These are phyloP conservation scores for Tringa solitaria DNA, from an alignment of 2,113 vertebrate genomes.

Conservation along the genomic window DNA sequence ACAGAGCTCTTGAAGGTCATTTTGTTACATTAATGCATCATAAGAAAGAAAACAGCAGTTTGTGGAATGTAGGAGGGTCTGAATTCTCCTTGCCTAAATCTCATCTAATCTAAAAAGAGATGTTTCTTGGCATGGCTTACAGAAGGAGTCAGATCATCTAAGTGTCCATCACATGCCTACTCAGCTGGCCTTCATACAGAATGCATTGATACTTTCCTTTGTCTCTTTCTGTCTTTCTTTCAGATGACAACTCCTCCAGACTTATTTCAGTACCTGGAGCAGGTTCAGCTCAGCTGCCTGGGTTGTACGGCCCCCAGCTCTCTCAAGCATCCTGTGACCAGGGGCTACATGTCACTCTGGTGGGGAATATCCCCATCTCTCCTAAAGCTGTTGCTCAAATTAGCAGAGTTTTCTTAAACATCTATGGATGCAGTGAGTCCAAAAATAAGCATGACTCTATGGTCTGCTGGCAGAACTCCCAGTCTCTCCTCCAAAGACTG, in stretches of 20 bases:
- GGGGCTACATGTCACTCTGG: neutral
- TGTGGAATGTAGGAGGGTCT: neutral
- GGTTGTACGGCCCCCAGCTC: neutral
- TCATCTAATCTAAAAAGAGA: neutral
- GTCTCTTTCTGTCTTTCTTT: neutral
- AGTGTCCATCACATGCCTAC: neutral
- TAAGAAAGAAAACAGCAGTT: neutral
- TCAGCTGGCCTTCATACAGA: neutral
- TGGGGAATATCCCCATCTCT: neutral
- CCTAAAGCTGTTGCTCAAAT: neutral
- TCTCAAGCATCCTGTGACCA: neutral
- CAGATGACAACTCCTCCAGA: neutral
- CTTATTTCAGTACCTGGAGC: neutral
- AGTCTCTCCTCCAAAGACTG: neutral
- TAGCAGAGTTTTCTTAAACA: neutral
- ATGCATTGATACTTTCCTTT: neutral
- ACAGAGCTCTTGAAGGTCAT: neutral
- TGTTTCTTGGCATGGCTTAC: neutral
- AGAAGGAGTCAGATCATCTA: neutral
- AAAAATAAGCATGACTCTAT: neutral
- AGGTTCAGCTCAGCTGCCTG: neutral
- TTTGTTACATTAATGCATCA: neutral
- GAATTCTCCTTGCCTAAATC: neutral
- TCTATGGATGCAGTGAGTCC: neutral
- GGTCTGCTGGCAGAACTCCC: neutral